Evolutionary conservation across 2,797 vertebrate species (phyloP), one percentile per base, ranked within the genome.

Genomic region (Alca torda): DNA sequence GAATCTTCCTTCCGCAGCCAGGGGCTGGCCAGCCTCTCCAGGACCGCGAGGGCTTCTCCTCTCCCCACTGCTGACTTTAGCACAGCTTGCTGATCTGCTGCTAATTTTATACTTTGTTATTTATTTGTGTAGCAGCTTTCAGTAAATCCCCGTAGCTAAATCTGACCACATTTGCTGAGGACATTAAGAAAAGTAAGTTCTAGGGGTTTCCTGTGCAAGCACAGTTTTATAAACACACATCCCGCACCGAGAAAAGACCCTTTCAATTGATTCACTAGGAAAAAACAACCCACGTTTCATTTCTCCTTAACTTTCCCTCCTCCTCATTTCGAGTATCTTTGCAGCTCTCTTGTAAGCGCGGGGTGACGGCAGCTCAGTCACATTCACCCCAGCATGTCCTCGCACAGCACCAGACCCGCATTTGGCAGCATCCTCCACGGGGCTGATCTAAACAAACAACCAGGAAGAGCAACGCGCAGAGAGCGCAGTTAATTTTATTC

Each of bases 81-180:
- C 39, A 84, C 46, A 60, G 91, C 85, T 67, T 80, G 93, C 37
- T 95, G 64, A 96, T 95, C 93, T 70, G 83, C 64, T 89, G 91
- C 96, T 95, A 96, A 94, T 93, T 96, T 89, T 80, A 74, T 84
- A 69, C 93, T 77, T 77, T 0, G 0, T 60, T 96, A 84, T 84
- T 94, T 96, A 94, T 95, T 92, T 95, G 94, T 43, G 77, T 67
- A 93, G 72, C 94, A 95, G 94, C 85, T 89, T 88, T 95, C 87
- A 77, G 90, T 85, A 96, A 97, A 95, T 95, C 95, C 89, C 60
- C 1, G 12, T 50, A 56, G 84, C 90, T 94, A 93, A 96, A 95
- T 93, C 94, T 0, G 0, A 67, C 87, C 60, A 67, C 0, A 2
- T 80, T 94, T 76, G 68, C 75, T 90, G 81, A 93, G 91, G 60